Evolutionary conservation across 1,140 invertebrate genomes (phyloP), one percentile per base, ranked within the genome.

Genomic region (Neodiprion pinetum): DNA sequence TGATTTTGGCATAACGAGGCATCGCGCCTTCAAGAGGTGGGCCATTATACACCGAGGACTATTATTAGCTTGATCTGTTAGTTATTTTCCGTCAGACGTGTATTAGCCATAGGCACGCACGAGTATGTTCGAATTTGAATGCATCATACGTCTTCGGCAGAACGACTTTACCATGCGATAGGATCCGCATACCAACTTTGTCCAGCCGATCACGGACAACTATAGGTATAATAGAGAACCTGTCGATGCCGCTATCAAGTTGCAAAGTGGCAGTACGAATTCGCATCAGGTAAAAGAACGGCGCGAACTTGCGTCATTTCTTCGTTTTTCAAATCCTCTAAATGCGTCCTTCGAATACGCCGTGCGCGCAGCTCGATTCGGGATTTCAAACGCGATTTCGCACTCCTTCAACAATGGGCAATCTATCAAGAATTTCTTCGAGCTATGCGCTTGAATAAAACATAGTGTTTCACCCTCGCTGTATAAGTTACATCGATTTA

Each of bases 221-320:
- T 21, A 53, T 53, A 21, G 69, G 0, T 53, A 53, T 21, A 48
- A 71, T 71, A 4, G 9, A n/a, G 61, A 50, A 11, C 1, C 11
- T 21, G 47, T 23, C 47, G 11, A 40, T 68, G 10, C 67, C 47
- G 9, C 21, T 10, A 9, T 23, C 49, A 1, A 14, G n/a, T 14
- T 83, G 80, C 77, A 74, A 81, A 81, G 75, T 67, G 67, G n/a
- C 75, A n/a, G 79, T 82, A 73, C 70, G 40, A 48, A 81, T 80
- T 81, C 80, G 48, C 17, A 49, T 70, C 77, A 73, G 68, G 80
- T 70, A 72, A 72, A 72, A 75, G 21, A 61, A 65, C 53, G 48
- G 53, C 47, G 66, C 23, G 17, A 68, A 75, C 48, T 75, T 75
- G 71, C 74, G 71, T 73, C 66, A 75, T 47, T 48, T 14, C 2